phyloP scores from a whole-genome alignment of 2,113 vertebrate species.

The Panthera uncia region DNA sequence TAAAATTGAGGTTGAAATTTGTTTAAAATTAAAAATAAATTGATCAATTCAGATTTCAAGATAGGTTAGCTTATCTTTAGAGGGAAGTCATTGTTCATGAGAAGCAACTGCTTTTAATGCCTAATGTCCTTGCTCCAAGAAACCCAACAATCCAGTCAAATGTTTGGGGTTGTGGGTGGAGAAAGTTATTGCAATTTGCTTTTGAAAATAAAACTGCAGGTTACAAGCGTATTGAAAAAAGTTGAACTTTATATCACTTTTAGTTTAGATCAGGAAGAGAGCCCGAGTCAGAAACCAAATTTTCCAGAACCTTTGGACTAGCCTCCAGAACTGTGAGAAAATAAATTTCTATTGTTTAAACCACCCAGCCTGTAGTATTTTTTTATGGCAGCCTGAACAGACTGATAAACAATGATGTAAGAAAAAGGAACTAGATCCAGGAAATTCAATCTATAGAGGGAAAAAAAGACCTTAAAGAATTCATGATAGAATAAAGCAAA shows the following conservation, averaged over 20 bases:
- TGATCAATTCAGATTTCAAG: constrained; percentile 53
- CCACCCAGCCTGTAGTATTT: neutral
- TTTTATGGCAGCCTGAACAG: neutral
- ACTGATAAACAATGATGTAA: neutral
- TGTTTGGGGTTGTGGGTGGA: constrained; percentile 2
- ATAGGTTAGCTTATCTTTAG: constrained; percentile 24
- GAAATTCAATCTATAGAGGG: neutral
- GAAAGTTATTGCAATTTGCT: constrained; percentile 20
- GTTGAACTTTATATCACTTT: neutral
- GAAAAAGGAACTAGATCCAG: neutral
- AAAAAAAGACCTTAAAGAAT: neutral
- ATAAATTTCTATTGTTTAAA: neutral
- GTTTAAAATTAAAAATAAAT: constrained; percentile 63
- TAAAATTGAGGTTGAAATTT: constrained; percentile 52
- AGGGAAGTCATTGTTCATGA: neutral
- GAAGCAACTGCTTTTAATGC: constrained; percentile 60
- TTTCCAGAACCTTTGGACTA: neutral
- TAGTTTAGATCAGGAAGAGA: neutral
- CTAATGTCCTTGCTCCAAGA: constrained; percentile 29
- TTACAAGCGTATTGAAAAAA: neutral
- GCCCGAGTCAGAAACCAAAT: neutral
- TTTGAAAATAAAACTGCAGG: constrained; percentile 26
- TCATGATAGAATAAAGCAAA: neutral
- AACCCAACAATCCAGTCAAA: neutral
- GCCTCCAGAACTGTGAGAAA: neutral